phyloP scores from a whole-genome alignment of 2,113 vertebrate genomes.

The Chionodraco myersi region DNA sequence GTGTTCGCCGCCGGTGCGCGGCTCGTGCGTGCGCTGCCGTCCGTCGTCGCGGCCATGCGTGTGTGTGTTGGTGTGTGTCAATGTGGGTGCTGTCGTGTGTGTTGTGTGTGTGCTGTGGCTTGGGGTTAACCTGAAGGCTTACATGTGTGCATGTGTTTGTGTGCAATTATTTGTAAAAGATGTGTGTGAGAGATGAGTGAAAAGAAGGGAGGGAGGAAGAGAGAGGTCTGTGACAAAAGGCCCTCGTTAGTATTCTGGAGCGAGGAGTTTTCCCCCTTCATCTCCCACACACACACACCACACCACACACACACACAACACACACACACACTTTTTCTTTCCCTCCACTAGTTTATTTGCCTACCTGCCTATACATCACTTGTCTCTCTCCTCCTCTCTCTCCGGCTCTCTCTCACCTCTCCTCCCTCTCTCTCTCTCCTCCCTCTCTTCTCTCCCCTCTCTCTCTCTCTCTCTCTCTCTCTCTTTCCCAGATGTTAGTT shows the following conservation, averaged over 20 bases:
- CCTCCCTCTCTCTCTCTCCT: not conserved
- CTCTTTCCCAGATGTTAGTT: not conserved
- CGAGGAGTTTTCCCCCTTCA: constrained; percentile 67
- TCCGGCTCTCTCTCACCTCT: too few relatives aligned
- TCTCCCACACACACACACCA: constrained; percentile 11
- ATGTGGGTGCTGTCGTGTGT: too few relatives aligned
- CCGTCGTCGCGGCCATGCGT: too few relatives aligned
- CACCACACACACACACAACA: too few relatives aligned
- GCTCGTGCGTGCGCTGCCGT: too few relatives aligned
- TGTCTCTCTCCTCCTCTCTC: too few relatives aligned
- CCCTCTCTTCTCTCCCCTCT: not conserved
- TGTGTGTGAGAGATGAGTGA: constrained; percentile 39
- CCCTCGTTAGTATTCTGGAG: constrained; percentile 78
- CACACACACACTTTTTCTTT: not conserved
- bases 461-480: not conserved
- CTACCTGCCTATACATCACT: too few relatives aligned
- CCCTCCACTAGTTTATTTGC: too few relatives aligned
- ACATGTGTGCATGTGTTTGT: not conserved
- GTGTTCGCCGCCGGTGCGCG: too few relatives aligned
- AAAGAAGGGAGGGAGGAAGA: constrained; percentile 47
- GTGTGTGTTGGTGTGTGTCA: not conserved
- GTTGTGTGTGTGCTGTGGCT: constrained; percentile 38
- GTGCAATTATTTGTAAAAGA: not conserved
- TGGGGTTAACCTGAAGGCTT: too few relatives aligned
- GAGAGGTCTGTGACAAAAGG: constrained; percentile 74